These are phyloP conservation scores for Siphonodentalium dalli DNA, from an alignment of 2,888 invertebrate species.

Conservation along the genomic window DNA sequence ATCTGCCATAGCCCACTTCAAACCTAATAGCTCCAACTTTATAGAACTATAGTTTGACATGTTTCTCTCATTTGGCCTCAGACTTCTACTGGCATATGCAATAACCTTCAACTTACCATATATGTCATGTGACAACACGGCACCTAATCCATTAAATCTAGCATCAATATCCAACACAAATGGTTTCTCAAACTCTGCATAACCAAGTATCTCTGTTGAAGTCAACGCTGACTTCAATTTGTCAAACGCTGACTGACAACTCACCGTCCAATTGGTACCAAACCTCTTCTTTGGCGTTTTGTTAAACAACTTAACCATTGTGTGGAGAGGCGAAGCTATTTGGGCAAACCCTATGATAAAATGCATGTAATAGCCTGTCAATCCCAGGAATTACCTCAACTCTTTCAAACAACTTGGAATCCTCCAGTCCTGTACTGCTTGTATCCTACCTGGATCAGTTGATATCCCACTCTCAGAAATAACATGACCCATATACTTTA, in stretches of 20 bases:
- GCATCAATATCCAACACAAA: constrained; percentile 33
- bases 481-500: constrained; percentile 17
- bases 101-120: constrained; percentile 20
- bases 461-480: constrained; percentile 15
- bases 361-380: constrained; percentile 21
- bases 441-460: constrained; percentile 24
- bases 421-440: constrained; percentile 24
- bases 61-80: constrained; percentile 27
- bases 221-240: constrained; percentile 20
- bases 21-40: constrained; percentile 27
- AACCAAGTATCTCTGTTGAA: constrained; percentile 24
- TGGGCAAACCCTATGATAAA: constrained; percentile 22
- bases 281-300: background rate
- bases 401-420: constrained; percentile 7
- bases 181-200: constrained; percentile 26
- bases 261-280: constrained; percentile 9
- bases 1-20: constrained; percentile 31
- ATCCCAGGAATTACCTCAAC: constrained; percentile 20
- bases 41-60: constrained; percentile 29
- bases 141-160: constrained; percentile 22
- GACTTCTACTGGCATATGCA: constrained; percentile 25
- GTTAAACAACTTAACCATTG: background rate
- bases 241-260: constrained; percentile 20
- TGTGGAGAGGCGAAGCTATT: constrained; percentile 22
- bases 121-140: constrained; percentile 31